Evolutionary conservation across 2,888 invertebrate genomes (phyloP), one percentile per base, ranked within the genome.

Genomic region (Timema podura): DNA sequence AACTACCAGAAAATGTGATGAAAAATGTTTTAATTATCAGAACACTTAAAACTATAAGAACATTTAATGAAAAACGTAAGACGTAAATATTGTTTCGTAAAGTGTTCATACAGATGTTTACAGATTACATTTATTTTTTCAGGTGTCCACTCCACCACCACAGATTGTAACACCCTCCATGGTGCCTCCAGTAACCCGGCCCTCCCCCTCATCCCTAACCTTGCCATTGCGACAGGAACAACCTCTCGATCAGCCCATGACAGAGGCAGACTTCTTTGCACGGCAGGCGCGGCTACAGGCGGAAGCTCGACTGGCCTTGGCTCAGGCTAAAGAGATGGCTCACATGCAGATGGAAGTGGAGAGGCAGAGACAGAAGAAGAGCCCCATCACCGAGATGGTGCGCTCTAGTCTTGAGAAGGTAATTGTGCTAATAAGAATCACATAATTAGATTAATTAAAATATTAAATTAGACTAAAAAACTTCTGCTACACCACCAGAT

Each of bases 271-370:
- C 80, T 93, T 93, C 80, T 91, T 91, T 80, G 88, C 90, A 30
- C 86, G 90, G 72, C 93, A 93, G 82, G 90, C 92, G 9, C 87
- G 92, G 75, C 84, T 95, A 70, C 93, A 94, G 81, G 91, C 92
- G 64, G 95, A 95, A 81, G 94, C 95, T 6, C 84, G 93, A 77
- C 89, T 93, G 85, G 95, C 95, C 6, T 83, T 95, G 72, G 90
- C 93, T 0, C 93, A 95, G 82, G 95, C 95, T 45, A 94, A 95
- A 80, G 92, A 94, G 81, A 91, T 94, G 89, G 95, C 95, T 48
- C 89, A 92, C 76, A 90, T 94, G 87, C 93, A 95, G 82, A 93
- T 95, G 92, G 92, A 92, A 85, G 91, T 91, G 73, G 89, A 89
- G 77, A 84, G 90, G 13, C 90, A 90, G 77, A 83, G 86, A 75